These are phyloP conservation scores for Rhabditoides inermis DNA, from an alignment of 2,888 invertebrate species.

Conservation along the genomic window DNA sequence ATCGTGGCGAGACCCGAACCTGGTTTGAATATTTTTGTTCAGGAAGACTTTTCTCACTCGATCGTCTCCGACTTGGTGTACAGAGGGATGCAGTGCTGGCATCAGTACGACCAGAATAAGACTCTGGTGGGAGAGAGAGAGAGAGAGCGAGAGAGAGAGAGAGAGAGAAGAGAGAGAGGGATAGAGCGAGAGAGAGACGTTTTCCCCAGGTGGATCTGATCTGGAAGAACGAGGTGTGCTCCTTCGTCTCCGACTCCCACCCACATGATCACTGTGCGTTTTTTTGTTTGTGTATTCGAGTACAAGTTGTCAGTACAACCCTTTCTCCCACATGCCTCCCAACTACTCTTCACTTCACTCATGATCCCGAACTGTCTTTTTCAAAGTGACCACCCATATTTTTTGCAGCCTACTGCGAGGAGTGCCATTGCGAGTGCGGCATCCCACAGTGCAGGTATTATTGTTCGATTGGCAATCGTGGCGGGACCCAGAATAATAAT, in stretches of 20 bases:
- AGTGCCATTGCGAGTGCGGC: slow-evolving; percentile 45
- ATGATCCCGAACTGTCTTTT: neutral
- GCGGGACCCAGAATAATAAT: no score
- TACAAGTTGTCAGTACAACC: neutral
- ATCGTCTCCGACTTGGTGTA: slow-evolving; percentile 31
- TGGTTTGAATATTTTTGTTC: no score
- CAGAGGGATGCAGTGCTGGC: slow-evolving; percentile 49
- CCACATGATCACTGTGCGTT: slow-evolving; percentile 12
- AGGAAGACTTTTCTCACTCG: slow-evolving; percentile 22
- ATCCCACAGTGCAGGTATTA: slow-evolving; percentile 46
- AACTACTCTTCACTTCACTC: neutral
- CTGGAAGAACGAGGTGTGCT: slow-evolving; percentile 50
- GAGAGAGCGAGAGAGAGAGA: no score
- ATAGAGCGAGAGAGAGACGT: neutral
- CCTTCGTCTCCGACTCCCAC: slow-evolving; percentile 16
- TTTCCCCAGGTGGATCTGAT: slow-evolving; percentile 32
- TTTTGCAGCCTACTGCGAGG: slow-evolving; percentile 30
- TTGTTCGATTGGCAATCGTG: no score
- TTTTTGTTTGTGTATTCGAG: neutral
- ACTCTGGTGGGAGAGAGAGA: no score
- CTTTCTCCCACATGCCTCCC: neutral
- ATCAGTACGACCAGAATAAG: slow-evolving; percentile 41
- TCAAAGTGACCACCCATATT: no score
- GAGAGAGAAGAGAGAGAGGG: neutral
- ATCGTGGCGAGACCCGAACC: no score